phyloP scores from a whole-genome alignment of 1,140 invertebrate genomes.

The Muscidifurax raptorellus region DNA sequence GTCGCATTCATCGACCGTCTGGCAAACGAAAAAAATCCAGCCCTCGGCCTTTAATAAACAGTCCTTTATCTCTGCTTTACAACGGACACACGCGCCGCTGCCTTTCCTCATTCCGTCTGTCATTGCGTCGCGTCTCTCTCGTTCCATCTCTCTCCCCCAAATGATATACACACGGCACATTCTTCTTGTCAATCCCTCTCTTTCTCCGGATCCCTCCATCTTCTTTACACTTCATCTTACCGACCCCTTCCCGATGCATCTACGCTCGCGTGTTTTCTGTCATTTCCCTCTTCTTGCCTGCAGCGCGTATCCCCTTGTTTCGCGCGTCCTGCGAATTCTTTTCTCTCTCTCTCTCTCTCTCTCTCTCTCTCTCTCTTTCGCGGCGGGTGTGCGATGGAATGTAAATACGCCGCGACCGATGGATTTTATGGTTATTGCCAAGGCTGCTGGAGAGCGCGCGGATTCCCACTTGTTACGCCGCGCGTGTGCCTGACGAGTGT shows the following conservation, averaged over 20 bases:
- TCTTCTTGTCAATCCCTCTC: constrained; percentile 28
- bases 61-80: constrained; percentile 44
- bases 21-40: not conserved
- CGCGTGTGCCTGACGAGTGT: not conserved
- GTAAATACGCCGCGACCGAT: constrained; percentile 64
- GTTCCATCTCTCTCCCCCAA: not conserved
- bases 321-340: not conserved
- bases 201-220: constrained; percentile 24
- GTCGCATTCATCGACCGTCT: constrained; percentile 2
- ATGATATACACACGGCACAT: not conserved
- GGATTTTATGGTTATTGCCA: constrained; percentile 63
- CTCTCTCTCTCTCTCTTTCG: constrained; percentile 44
- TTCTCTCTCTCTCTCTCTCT: not conserved
- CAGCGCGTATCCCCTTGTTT: not conserved
- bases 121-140: constrained; percentile 15
- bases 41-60: constrained; percentile 40
- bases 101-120: constrained; percentile 48
- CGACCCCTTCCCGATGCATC: not conserved
- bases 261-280: not conserved
- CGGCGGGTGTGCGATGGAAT: constrained; percentile 60
- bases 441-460: not conserved
- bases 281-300: not conserved
- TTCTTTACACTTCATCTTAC: constrained; percentile 10
- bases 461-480: constrained; percentile 9
- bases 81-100: not conserved